Evolutionary conservation across 2,797 vertebrate genomes (phyloP).

Genomic region (Gallinago nigripennis): DNA sequence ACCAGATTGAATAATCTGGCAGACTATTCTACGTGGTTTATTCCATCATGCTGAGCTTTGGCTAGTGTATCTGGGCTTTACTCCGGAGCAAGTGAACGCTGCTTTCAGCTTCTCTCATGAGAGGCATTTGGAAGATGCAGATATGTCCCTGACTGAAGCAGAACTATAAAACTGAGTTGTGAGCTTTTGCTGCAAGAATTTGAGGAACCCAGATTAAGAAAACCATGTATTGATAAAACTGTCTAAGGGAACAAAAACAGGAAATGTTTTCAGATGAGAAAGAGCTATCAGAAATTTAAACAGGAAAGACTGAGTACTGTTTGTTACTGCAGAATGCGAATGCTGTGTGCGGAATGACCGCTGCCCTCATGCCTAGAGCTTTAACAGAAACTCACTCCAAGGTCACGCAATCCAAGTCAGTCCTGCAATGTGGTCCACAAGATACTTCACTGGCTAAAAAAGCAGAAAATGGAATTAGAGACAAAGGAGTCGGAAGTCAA

Average conservation of each 20-base stretch:
- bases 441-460: neutral
- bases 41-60: neutral
- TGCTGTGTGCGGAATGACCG: neutral
- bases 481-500: neutral
- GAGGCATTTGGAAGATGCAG: neutral
- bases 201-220: conserved; percentile 29
- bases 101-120: neutral
- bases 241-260: conserved; percentile 40
- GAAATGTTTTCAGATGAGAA: conserved; percentile 54
- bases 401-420: neutral
- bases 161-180: neutral
- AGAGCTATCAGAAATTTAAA: conserved; percentile 51
- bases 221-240: conserved; percentile 27
- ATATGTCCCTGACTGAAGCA: neutral
- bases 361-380: neutral
- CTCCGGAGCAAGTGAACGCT: neutral
- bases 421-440: neutral
- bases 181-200: conserved; percentile 13
- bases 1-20: neutral
- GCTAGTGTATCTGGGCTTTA: neutral
- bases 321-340: neutral
- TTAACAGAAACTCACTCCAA: neutral
- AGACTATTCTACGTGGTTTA: neutral
- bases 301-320: conserved; percentile 50
- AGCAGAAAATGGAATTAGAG: neutral